phyloP scores from a whole-genome alignment of 30 jellyfish, hydroid and myxozoan genomes.

The Chrysaora quinquecirrha region DNA sequence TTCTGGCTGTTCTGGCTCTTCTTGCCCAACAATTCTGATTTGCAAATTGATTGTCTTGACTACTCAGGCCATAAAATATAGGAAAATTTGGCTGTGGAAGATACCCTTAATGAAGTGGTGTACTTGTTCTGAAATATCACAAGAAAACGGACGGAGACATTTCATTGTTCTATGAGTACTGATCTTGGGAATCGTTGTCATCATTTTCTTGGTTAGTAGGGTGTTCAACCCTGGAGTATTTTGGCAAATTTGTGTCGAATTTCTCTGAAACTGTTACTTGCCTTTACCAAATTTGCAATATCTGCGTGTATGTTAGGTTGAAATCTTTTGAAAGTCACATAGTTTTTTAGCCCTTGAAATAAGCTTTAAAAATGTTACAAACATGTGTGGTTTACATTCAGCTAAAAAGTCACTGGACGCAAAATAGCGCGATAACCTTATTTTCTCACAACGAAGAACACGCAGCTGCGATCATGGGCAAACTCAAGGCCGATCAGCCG shows the following conservation, averaged over 20 bases:
- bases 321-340: slow-evolving; percentile 20
- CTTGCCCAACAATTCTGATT: no score
- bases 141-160: no score
- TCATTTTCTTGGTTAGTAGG: no score
- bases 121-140: no score
- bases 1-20: no score
- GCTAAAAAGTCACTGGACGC: slow-evolving; percentile 7
- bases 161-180: no score
- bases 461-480: slow-evolving; percentile 21
- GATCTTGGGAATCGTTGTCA: no score
- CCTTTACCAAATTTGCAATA: slow-evolving; percentile 8
- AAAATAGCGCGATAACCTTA: background rate
- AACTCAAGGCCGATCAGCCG: slow-evolving; percentile 8
- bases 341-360: slow-evolving; percentile 7
- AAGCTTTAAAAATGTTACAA: slow-evolving; percentile 12
- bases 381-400: slow-evolving; percentile 17
- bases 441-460: slow-evolving; percentile 1
- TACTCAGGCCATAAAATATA: no score
- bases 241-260: background rate
- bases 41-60: no score
- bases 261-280: slow-evolving; percentile 15
- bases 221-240: background rate
- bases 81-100: no score
- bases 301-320: slow-evolving; percentile 5
- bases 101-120: no score